Evolutionary conservation across 2,797 vertebrate genomes (phyloP), one percentile per base, ranked within the genome.

Genomic region (Gymnoscopelus braueri): DNA sequence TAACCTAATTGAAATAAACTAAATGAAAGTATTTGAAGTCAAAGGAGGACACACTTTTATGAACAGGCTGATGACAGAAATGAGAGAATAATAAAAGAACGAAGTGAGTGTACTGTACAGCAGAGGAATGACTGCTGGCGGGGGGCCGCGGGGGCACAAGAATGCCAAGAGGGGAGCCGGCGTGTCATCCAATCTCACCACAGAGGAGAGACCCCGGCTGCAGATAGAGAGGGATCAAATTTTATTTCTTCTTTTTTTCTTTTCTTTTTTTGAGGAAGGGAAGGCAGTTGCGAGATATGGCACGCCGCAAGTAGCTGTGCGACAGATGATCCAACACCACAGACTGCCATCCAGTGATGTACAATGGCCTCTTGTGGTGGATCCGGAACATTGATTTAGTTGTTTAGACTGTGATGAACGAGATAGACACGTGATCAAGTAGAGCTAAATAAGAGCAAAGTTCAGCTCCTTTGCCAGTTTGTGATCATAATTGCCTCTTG

Each of bases 311-410:
- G 69, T 61, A 24, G 70, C 68, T 19, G 70, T 15, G 53, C 4
- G 47, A 81, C 52, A 70, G 72, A 76, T 62, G 69, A 84, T 67
- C 60, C 2, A 1, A 19, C 32, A 35, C 49, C 53, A 58, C 39
- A 63, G 23, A 70, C 44, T 32, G 51, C 24, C 48, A 62, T 71
- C 67, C 35, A 63, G 60, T 12, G 73, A 70, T 39, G 58, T 78
- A 86, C 86, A 87, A 84, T 86, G 88, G 80, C 88, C 84, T 85
- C 84, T 88, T 71, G 84, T 87, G 87, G 87, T 60, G 50, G 57
- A 74, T 7, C 60, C 35, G 39, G 13, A 63, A 69, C 67, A 82
- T 0, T 78, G 64, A 69, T 66, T 52, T 4, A 51, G 15, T 63
- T 29, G 5, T 44, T 19, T 10, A 44, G 39, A 44, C 39, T 44